Conservation (phyloP, 53 echinoderm and acorn worm genomes). For the Henricia sp. region DNA sequence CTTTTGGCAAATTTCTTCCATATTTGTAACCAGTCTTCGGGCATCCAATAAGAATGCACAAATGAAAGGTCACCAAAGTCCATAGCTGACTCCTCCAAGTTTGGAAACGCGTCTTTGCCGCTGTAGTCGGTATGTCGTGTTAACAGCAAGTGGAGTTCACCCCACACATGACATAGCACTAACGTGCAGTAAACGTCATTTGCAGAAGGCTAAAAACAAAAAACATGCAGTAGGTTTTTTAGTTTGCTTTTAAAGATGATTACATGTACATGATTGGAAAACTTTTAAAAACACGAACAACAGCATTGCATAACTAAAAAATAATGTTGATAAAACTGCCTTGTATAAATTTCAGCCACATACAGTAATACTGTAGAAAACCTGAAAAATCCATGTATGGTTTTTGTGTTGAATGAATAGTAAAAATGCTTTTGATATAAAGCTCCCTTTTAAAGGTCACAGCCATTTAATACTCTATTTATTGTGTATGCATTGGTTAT, state of each 20-base stretch:
- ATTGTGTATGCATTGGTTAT: no score
- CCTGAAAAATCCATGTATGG: no score
- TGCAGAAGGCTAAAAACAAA: not conserved
- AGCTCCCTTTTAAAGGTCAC: no score
- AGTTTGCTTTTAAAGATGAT: not conserved
- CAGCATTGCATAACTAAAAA: no score
- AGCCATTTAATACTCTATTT: no score
- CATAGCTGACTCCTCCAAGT: not conserved
- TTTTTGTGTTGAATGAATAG: no score
- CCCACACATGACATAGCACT: slow-evolving; percentile 73
- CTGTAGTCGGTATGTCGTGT: slow-evolving; percentile 64
- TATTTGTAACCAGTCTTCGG: slow-evolving; percentile 34
- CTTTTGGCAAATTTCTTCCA: not conserved
- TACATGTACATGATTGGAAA: not conserved
- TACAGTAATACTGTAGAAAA: no score
- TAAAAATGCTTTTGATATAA: no score
- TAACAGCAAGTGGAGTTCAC: slow-evolving; percentile 64
- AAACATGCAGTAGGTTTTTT: not conserved
- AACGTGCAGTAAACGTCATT: slow-evolving; percentile 39
- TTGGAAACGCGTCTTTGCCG: not conserved
- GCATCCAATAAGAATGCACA: slow-evolving; percentile 38
- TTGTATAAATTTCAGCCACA: no score
- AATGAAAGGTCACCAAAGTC: slow-evolving; percentile 30
- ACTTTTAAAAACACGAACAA: no score
- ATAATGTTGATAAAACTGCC: no score